phyloP scores from a whole-genome alignment of 2,888 invertebrate species.

The Hydriomena furcata region DNA sequence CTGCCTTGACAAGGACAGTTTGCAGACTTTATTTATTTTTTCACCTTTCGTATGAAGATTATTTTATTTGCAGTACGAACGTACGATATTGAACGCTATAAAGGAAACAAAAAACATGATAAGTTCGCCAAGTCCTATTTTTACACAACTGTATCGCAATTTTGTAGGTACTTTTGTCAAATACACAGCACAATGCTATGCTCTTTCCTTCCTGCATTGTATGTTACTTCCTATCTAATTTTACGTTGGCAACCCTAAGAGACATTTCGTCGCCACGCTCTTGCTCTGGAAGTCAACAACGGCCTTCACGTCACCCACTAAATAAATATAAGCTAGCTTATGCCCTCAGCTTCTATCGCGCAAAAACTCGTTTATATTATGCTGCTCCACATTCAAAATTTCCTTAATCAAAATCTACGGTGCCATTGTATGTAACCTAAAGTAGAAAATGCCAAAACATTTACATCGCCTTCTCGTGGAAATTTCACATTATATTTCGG shows the following conservation, averaged over 20 bases:
- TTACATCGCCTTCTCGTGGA: too few relatives aligned
- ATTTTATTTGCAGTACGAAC: too few relatives aligned
- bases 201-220: constrained; percentile 21
- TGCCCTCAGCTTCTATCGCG: too few relatives aligned
- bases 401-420: too few relatives aligned
- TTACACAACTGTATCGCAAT: constrained; percentile 1
- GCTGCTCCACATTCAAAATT: too few relatives aligned
- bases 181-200: constrained; percentile 14
- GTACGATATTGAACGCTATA: too few relatives aligned
- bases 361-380: too few relatives aligned
- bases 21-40: neutral
- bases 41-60: neutral
- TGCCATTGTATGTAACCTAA: too few relatives aligned
- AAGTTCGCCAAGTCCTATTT: neutral
- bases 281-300: constrained; percentile 11
- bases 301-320: neutral
- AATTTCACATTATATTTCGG: too few relatives aligned
- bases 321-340: neutral
- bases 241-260: constrained; percentile 25
- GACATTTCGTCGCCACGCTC: constrained; percentile 18
- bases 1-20: neutral
- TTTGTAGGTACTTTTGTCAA: constrained; percentile 14
- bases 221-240: constrained; percentile 13
- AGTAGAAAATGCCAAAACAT: too few relatives aligned
- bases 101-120: too few relatives aligned